Evolutionary conservation across 2,113 vertebrate genomes (phyloP), one percentile per base, ranked within the genome.

Genomic region (Vulpes ferrilata): DNA sequence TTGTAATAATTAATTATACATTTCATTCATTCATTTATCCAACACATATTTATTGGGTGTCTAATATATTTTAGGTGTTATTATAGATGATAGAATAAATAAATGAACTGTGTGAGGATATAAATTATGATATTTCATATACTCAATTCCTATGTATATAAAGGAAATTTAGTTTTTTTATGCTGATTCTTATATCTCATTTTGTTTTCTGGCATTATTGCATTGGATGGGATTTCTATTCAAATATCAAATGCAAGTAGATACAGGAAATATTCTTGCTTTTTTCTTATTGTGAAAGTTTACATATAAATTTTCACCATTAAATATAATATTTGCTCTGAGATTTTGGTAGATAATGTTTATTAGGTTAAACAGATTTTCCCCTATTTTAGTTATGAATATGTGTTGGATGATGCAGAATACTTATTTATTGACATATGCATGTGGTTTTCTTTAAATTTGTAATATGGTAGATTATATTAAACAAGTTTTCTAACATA

Each of bases 201-300:
- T 88, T 74, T 15, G 53, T 91, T 87, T 96, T 62, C 43, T 87
- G 57, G 69, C 23, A 55, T 86, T 92, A 76, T 74, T 96, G 20
- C 16, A 92, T 55, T 87, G 48, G 25, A 35, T 85, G 16, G 23
- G 32, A 81, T 81, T 25, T 43, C 20, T 35, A 76, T 48, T 92
- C 22, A 88, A 88, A 73, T 71, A 60, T 67, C 32, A 74, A 88
- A 57, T 92, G 20, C 64, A 81, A 95, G 23, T 69, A 4, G 10
- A 65, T 43, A 53, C 16, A 57, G 48, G 48, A 88, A 59, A 16
- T 20, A 82, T 57, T 30, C 53, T 73, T 92, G 65, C 8, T 22
- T 67, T 76, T 93, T 69, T 73, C 15, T 88, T 4, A 88, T 65
- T 87, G n/a, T 43, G 12, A 92, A 95, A 69, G 20, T 51, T 48